phyloP scores from a whole-genome alignment of 2,888 invertebrate species.

The Rugalucina vietnamica region DNA sequence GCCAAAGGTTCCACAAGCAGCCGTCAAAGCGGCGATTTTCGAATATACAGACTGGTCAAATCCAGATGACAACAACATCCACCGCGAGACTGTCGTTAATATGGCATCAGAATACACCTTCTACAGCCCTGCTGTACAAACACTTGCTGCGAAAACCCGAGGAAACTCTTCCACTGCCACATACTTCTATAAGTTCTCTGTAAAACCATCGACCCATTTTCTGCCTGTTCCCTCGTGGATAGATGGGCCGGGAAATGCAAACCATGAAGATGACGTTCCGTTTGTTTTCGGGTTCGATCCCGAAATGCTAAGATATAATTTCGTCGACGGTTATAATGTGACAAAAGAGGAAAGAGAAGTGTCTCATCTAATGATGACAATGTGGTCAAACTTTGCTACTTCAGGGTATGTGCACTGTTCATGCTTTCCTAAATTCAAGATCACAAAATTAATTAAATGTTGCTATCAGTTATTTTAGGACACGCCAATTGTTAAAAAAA shows the following conservation, averaged over 20 bases:
- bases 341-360: constrained; percentile 92
- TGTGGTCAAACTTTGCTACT: constrained; percentile 97
- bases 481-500: too few species aligned
- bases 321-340: constrained; percentile 84
- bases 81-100: constrained; percentile 94
- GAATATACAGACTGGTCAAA: constrained; percentile 40
- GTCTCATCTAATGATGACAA: constrained; percentile 93
- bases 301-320: background rate
- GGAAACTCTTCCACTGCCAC: constrained; percentile 19
- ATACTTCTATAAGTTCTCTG: constrained; percentile 70
- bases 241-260: constrained; percentile 42
- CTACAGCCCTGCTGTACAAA: constrained; percentile 95
- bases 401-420: constrained; percentile 86
- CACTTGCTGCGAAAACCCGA: constrained; percentile 91
- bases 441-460: background rate
- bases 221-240: constrained; percentile 41
- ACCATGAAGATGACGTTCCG: constrained; percentile 80
- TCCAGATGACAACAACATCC: constrained; percentile 86
- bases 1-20: background rate
- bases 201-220: constrained; percentile 42
- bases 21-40: constrained; percentile 16
- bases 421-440: background rate
- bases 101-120: constrained; percentile 97
- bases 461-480: background rate
- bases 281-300: constrained; percentile 73